A percentile compares a stretch with the other conserved stretches of the same genome.
Conservation (phyloP, 2,797 vertebrate genomes). For the Anguilla marmorata region DNA sequence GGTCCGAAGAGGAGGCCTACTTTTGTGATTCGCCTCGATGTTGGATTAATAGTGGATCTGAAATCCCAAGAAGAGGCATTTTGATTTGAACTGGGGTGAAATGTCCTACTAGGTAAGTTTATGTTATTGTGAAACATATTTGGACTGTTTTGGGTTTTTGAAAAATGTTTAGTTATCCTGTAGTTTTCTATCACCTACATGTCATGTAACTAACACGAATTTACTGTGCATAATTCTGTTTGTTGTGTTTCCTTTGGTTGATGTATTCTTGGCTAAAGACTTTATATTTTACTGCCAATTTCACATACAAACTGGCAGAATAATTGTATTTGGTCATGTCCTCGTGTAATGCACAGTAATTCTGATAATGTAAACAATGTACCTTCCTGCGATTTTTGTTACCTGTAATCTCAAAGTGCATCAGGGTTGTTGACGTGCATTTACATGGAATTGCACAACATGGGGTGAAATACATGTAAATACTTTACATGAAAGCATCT, state of each 20-base stretch:
- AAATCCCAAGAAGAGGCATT: constrained; percentile 54
- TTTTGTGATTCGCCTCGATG: constrained; percentile 72
- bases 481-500: constrained; percentile 20
- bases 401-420: constrained; percentile 25
- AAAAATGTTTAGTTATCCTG: background rate
- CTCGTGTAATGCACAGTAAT: constrained; percentile 60
- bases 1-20: constrained; percentile 84
- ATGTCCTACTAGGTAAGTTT: constrained; percentile 77
- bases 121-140: constrained; percentile 20
- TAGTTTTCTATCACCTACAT: constrained; percentile 20
- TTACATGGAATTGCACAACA: constrained; percentile 15
- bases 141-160: constrained; percentile 36
- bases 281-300: constrained; percentile 23
- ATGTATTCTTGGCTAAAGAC: background rate
- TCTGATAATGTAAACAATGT: constrained; percentile 40
- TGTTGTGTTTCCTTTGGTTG: constrained; percentile 6
- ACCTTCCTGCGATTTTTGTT: constrained; percentile 1
- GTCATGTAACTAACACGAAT: constrained; percentile 10
- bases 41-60: constrained; percentile 71
- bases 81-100: constrained; percentile 61
- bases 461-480: constrained; percentile 10
- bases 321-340: constrained; percentile 47
- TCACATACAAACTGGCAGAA: constrained; percentile 2
- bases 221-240: constrained; percentile 9
- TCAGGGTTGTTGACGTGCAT: background rate